Evolutionary conservation across 2,888 invertebrate genomes (phyloP).

Genomic region (Linnaemya vulpina): DNA sequence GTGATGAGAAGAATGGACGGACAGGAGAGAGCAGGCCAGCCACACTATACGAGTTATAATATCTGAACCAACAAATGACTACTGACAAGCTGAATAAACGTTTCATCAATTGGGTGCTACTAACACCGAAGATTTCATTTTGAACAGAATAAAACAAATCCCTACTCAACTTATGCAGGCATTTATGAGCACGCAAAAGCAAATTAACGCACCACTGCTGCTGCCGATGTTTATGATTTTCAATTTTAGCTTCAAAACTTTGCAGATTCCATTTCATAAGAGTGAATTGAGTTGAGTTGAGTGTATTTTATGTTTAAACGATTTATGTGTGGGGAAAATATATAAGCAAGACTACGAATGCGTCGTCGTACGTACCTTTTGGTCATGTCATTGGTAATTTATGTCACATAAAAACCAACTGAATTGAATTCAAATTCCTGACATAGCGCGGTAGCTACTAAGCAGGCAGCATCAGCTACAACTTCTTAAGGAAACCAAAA

Average conservation of each 20-base stretch:
- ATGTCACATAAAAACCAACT: constrained; percentile 79
- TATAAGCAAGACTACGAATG: constrained; percentile 4
- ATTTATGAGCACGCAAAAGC: constrained; percentile 65
- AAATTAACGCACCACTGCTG: constrained; percentile 70
- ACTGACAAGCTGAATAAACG: constrained; percentile 59
- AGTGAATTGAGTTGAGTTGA: constrained; percentile 2
- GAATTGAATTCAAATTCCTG: constrained; percentile 81
- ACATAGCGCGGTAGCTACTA: constrained; percentile 75
- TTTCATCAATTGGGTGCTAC: constrained; percentile 60
- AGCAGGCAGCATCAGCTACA: constrained; percentile 40
- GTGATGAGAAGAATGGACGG: constrained; percentile 51
- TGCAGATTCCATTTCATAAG: constrained; percentile 17
- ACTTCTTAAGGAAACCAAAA: constrained; percentile 27
- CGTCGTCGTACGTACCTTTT: constrained; percentile 56
- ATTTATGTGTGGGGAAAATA: constrained; percentile 33
- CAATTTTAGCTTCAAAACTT: constrained; percentile 49
- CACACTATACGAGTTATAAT: constrained; percentile 10
- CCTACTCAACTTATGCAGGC: constrained; percentile 56
- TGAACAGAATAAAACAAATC: constrained; percentile 55
- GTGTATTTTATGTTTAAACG: constrained; percentile 39
- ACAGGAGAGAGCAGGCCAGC: constrained; percentile 12
- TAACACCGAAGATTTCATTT: constrained; percentile 61
- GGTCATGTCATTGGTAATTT: constrained; percentile 81
- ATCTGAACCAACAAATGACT: constrained; percentile 57
- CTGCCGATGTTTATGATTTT: constrained; percentile 59